Evolutionary conservation across 2,888 invertebrate species (phyloP).

Genomic region (Phyllotreta striolata): DNA sequence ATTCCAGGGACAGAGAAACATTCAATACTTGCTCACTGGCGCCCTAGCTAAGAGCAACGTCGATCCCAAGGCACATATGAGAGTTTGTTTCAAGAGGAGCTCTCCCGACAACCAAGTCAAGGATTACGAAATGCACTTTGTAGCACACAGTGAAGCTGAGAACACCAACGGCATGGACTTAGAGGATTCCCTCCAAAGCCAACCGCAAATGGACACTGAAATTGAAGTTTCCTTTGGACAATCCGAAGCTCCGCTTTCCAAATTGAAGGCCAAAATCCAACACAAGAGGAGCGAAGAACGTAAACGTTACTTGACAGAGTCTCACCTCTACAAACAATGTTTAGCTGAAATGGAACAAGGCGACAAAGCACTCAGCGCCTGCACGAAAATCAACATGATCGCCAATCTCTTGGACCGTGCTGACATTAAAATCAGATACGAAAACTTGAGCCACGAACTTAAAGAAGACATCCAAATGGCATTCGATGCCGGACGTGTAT

Average conservation of each 20-base stretch:
- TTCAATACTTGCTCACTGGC: slow-evolving; percentile 65
- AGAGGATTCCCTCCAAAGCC: slow-evolving; percentile 64
- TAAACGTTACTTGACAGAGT: slow-evolving; percentile 62
- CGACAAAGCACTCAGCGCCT: slow-evolving; percentile 66
- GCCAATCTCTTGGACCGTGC: slow-evolving; percentile 67
- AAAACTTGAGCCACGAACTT: slow-evolving; percentile 62
- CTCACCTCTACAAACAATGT: slow-evolving; percentile 63
- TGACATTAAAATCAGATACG: slow-evolving; percentile 63
- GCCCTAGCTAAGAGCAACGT: slow-evolving; percentile 67
- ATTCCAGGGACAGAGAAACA: slow-evolving; percentile 65
- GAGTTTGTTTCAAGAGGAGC: slow-evolving; percentile 63
- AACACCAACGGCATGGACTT: slow-evolving; percentile 65
- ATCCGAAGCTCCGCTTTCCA: slow-evolving; percentile 52
- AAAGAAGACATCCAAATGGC: slow-evolving; percentile 62
- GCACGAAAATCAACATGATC: slow-evolving; percentile 65
- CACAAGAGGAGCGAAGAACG: slow-evolving; percentile 63
- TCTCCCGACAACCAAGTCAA: slow-evolving; percentile 51
- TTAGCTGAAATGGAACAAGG: slow-evolving; percentile 64
- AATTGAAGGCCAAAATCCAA: slow-evolving; percentile 54
- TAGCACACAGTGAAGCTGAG: slow-evolving; percentile 63
- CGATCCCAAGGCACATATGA: slow-evolving; percentile 65
- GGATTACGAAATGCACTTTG: slow-evolving; percentile 63
- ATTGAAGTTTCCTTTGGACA: slow-evolving; percentile 66
- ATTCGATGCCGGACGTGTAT: slow-evolving; percentile 62
- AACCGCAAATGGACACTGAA: slow-evolving; percentile 63